Base-by-base conservation (phyloP, 2,888 invertebrate genomes). In the Caenorhabditis sp. region DNA sequence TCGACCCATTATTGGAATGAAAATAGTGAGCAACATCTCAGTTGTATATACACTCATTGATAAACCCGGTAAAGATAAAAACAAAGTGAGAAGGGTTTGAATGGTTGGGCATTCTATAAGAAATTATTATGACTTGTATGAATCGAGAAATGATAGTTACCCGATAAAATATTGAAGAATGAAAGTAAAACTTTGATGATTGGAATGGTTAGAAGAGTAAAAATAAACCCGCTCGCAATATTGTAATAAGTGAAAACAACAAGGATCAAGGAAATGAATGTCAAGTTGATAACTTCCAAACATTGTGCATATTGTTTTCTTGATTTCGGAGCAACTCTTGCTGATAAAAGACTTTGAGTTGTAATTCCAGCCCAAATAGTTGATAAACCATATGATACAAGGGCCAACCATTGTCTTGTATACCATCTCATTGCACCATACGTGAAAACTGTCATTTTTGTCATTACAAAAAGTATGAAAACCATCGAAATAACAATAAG, bases 1-100 rank as follows among this genome's bases (percentile, higher is more conserved):
- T 53, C 81, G 61, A n/a, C 83, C 83, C 79, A 83, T 80, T 26
- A 83, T 83, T 27, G 83, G 83, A 50, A 83, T 77, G 53, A 83
- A 83, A 31, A 78, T 77, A 6, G 77, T 75, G 19, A 81, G 70
- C 19, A 81, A 69, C 77, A 82, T 69, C 58, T 76, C 76, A 12
- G 76, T 64, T 17, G 80, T 79, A 63, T 82, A 82, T 31, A 80
- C 69, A 19, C 71, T 54, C 77, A 81, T 78, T 6, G 75, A 60
- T 31, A 79, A 66, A 10, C 76, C 79, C 12, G 82, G 82, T 3
- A 82, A 68, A 21, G 70, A 66, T 31, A 78, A 43, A 10, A 70
- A 2, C 2, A 77, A 50, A 23, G 75, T 77, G n/a, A 77, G 23
- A 1, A 69, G 0, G 2, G 73, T 63, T 26, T 64, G 58, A n/a